Conservation (phyloP, 2,797 vertebrate genomes). For the Esox masquinongy region DNA sequence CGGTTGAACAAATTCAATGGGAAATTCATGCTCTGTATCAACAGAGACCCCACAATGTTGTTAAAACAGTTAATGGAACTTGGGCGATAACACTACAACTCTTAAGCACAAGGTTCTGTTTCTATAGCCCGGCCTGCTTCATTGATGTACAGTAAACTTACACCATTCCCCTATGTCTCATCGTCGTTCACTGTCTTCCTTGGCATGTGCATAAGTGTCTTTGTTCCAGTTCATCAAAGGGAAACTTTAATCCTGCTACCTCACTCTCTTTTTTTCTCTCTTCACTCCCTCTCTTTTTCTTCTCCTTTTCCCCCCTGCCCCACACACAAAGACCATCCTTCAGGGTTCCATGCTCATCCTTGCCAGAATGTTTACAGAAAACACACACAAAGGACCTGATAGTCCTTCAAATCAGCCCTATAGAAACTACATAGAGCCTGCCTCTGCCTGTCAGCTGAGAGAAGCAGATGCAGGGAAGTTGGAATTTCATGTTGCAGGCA, state of each 20-base stretch:
- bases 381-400: constrained; percentile 56
- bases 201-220: constrained; percentile 42
- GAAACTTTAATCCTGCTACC: constrained; percentile 44
- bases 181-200: constrained; percentile 20
- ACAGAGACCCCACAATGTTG: neutral
- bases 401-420: constrained; percentile 49
- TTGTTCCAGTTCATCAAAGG: constrained; percentile 43
- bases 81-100: neutral
- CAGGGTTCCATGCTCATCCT: constrained; percentile 45
- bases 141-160: constrained; percentile 7
- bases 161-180: constrained; percentile 18
- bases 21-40: neutral
- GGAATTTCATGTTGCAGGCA: constrained; percentile 62
- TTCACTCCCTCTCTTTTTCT: neutral
- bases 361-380: constrained; percentile 66
- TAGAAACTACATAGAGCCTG: constrained; percentile 48
- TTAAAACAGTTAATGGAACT: neutral
- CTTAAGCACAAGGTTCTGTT: neutral
- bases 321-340: constrained; percentile 48
- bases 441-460: constrained; percentile 55
- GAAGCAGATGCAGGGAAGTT: constrained; percentile 61
- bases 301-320: constrained; percentile 28
- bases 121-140: neutral
- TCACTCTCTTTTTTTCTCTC: constrained; percentile 24
- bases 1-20: neutral